phyloP scores from a whole-genome alignment of 30 jellyfish, hydroid and myxozoan species.

The Aurelia aurita complex sp. Pacific region DNA sequence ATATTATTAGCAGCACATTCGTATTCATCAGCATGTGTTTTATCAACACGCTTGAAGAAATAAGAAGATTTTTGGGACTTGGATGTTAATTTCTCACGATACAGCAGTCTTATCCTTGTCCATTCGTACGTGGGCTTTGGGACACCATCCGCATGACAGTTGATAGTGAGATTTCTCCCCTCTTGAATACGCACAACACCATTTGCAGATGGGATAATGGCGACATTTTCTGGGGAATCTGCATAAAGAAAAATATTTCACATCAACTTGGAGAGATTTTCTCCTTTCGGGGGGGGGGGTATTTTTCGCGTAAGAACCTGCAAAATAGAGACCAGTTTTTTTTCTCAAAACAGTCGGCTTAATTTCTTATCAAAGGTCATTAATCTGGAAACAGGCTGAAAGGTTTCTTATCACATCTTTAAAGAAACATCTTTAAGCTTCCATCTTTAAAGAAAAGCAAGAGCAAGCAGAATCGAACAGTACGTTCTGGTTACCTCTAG shows the following conservation, averaged over 20 bases:
- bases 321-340: too few relatives aligned
- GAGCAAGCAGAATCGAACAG: too few relatives aligned
- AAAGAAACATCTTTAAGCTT: too few relatives aligned
- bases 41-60: constrained; percentile 9
- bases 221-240: constrained; percentile 76
- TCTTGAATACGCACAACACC: constrained; percentile 75
- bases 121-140: constrained; percentile 83
- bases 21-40: constrained; percentile 33
- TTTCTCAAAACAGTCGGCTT: too few relatives aligned
- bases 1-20: constrained; percentile 53
- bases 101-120: constrained; percentile 54
- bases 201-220: constrained; percentile 49
- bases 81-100: constrained; percentile 39
- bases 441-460: too few relatives aligned
- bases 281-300: too few relatives aligned
- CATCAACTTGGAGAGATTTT: background rate
- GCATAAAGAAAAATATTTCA: background rate
- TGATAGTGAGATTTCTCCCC: constrained; percentile 75
- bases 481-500: too few relatives aligned
- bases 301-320: background rate
- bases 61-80: constrained; percentile 10
- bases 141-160: constrained; percentile 69
- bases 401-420: too few relatives aligned
- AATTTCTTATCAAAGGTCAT: too few relatives aligned
- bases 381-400: too few relatives aligned